Base-by-base conservation (phyloP, 2,888 invertebrate species). In the Drosophila neonasuta region DNA sequence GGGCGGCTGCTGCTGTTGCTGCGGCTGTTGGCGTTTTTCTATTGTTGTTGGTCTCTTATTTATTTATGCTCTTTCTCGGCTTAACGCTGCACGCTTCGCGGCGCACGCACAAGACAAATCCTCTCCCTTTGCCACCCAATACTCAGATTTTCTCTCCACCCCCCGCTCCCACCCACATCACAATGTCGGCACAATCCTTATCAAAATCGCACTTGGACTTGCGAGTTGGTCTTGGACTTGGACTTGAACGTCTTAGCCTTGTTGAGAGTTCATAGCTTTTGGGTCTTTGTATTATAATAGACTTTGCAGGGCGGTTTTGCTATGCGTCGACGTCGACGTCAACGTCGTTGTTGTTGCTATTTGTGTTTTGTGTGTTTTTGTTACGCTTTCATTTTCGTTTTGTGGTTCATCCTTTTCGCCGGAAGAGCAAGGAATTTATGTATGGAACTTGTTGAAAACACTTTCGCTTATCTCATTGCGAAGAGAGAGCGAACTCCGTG, bases 51-150 rank as follows among this genome's bases (percentile, higher is more conserved):
- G 67, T 58, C 74, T 68, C 54, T 87, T 84, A 83, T 80, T 82
- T 82, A 86, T 84, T 82, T 80, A 87, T 86, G 86, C 86, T 86
- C 80, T 71, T 81, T 81, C 86, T 86, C 81, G 81, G 82, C 81
- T 86, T 86, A 84, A 81, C 85, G 87, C 87, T 82, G 85, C 71
- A 82, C 87, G 81, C 87, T 79, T 84, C 71, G 79, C 69, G 77
- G 78, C 78, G 61, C 80, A 77, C 68, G 64, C 74, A 77, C 67
- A 71, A 57, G 34, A 45, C 36, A n/a, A 29, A 24, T 15, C 17
- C 41, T 41, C 32, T 39, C 29, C 46, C 34, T 41, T 20, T 48
- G 17, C n/a, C n/a, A 15, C 17, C 34, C 45, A 55, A 73, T 41
- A 41, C 39, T 41, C 39, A 73, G 73, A 71, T 66, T 66, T 56